Evolutionary conservation across 2,888 invertebrate genomes (phyloP).

Genomic region (Antheraea yamamai): DNA sequence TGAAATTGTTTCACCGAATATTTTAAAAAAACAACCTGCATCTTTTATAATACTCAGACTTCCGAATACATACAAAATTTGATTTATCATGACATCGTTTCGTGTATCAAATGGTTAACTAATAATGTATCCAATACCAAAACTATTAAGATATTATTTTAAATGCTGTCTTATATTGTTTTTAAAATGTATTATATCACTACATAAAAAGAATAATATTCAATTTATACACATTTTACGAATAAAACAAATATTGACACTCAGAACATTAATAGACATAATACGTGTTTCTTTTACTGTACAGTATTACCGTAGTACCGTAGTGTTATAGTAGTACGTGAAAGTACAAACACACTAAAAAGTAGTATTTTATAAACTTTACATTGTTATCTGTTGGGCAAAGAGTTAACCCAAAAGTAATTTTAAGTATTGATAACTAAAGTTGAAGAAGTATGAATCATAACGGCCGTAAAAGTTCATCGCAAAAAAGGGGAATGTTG

Average conservation of each 20-base stretch:
- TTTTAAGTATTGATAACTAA: conserved; percentile 50
- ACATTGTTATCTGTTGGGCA: conserved; percentile 3
- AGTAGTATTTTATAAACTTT: conserved; percentile 9
- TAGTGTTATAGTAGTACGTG: too few relatives aligned
- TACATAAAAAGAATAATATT: background rate
- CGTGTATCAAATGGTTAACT: background rate
- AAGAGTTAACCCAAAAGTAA: background rate
- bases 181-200: background rate
- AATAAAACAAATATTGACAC: too few relatives aligned
- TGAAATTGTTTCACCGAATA: background rate
- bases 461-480: conserved; percentile 59
- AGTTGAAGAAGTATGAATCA: conserved; percentile 68
- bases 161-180: background rate
- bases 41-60: background rate
- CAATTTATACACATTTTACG: too few relatives aligned
- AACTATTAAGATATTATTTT: background rate
- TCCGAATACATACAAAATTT: background rate
- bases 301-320: too few relatives aligned
- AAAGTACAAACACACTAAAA: background rate
- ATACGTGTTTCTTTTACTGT: too few relatives aligned
- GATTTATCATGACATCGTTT: background rate
- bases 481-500: conserved; percentile 71
- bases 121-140: background rate
- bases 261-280: too few relatives aligned
- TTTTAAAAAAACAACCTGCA: background rate